Evolutionary conservation across 2,113 vertebrate species (phyloP), one percentile per base, ranked within the genome.

Genomic region (Perognathus longimembris): DNA sequence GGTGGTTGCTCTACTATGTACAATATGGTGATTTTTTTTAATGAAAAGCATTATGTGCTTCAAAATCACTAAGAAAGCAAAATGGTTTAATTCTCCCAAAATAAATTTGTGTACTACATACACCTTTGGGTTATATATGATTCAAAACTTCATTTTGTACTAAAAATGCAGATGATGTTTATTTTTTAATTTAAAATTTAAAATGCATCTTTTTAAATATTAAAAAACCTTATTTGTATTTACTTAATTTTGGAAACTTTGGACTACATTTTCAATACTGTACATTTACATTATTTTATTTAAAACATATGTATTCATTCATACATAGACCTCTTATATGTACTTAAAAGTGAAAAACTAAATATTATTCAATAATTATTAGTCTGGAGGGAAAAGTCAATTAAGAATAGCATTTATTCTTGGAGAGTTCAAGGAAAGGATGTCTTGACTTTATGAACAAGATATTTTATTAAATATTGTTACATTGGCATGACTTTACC

Each of bases 351-450:
- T 61, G 45, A 22, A 71, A 89, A 92, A 9, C 7, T 6, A 73
- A 21, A 24, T 36, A 50, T 38, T 34, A 64, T 85, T 67, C 42
- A 3, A 76, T 12, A n/a, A n/a, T n/a, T n/a, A n/a, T n/a, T n/a
- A n/a, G 38, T 73, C 38, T 28, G 59, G 30, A 71, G 76, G 69
- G 30, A 69, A 93, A 76, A 76, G 17, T 54, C 10, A 83, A 50
- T 80, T 69, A 90, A 79, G 86, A 50, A 70, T 63, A 80, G 40
- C n/a, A 89, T 91, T 54, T 94, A 32, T 86, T 80, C 57, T 32
- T 84, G 32, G 40, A 89, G 73, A 50, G 70, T 74, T 78, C 50
- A 76, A 87, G 32, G 61, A 73, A 73, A 78, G 40, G 1, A 73
- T 66, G 70, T 69, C 36, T n/a, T 45, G 28, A 90, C 90, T 70